Evolutionary conservation across 2,797 vertebrate genomes (phyloP), one percentile per base, ranked within the genome.

Genomic region (Gymnothorax reevesii): DNA sequence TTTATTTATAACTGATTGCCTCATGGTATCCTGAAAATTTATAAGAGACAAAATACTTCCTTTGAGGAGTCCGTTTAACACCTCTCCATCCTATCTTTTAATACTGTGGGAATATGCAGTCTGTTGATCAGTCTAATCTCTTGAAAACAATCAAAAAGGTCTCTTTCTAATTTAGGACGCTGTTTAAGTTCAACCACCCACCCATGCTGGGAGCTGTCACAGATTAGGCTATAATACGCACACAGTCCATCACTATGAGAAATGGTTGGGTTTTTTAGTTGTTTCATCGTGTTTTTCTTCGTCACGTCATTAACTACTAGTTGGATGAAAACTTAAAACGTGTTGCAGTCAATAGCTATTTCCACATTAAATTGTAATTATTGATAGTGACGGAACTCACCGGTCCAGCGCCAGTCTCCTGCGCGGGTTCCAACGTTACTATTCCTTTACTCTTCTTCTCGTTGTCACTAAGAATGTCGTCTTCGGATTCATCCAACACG

Each of bases 401-500:
- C 95, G 98, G 97, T 89, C 87, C 95, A 0, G 91, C 97, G 89
- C 87, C 95, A 0, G 91, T 79, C 89, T 97, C 97, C 91, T 96
- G 97, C 91, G 97, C 89, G 20, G 95, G 96, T 93, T 99, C 98
- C 88, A 99, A 89, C 84, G 97, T 97, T 90, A 98, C 94, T 92
- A 98, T 97, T 91, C 98, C 98, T 93, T 97, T 97, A 95, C 97
- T 98, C 91, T 96, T 96, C 91, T 94, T 97, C 94, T 99, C 98
- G 89, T 94, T 98, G 96, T 99, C 98, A 90, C 98, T 99, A 87
- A 99, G 94, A 82, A 99, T 89, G 75, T 99, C 98, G 84, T 99
- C 98, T 93, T 99, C 98, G 4, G 98, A 99, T 92, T 99, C 98
- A 86, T 97, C 97, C 77, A 94, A 90, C 88, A 95, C 92, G 1